phyloP scores from a whole-genome alignment of 2,113 vertebrate genomes.

The Capreolus pygargus region DNA sequence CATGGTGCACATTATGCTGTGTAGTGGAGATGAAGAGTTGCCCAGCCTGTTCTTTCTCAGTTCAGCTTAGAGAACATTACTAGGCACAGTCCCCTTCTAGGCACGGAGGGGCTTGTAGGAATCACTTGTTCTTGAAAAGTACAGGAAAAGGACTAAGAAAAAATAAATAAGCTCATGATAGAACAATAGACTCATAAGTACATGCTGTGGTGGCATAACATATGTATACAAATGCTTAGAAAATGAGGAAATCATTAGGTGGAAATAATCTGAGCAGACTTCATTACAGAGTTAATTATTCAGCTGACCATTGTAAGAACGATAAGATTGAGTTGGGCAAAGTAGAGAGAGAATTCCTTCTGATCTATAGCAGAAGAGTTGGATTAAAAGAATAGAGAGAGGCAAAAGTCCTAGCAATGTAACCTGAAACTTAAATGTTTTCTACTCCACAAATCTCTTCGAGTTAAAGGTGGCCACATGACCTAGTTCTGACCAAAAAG shows the following conservation, averaged over 20 bases:
- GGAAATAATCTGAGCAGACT: background rate
- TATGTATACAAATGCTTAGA: background rate
- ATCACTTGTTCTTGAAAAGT: background rate
- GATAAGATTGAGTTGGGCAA: background rate
- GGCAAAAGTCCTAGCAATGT: background rate
- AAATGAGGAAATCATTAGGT: background rate
- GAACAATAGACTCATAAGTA: background rate
- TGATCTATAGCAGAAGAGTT: background rate
- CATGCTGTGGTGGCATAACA: background rate
- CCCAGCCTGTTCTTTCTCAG: background rate
- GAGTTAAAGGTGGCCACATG: background rate
- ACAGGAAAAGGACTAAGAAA: background rate
- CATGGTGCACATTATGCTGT: rapidly evolving
- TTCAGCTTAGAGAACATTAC: background rate
- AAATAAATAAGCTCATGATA: background rate
- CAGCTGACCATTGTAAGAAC: background rate
- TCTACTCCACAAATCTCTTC: background rate
- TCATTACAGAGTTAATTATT: background rate
- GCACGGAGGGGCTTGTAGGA: background rate
- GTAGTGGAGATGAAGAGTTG: background rate
- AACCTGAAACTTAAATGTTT: background rate
- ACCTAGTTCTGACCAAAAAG: background rate
- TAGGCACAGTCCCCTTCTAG: background rate
- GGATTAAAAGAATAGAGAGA: background rate
- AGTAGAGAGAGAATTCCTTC: background rate